Evolutionary conservation across 2,113 vertebrate species (phyloP).

Genomic region (Amia ocellicauda): DNA sequence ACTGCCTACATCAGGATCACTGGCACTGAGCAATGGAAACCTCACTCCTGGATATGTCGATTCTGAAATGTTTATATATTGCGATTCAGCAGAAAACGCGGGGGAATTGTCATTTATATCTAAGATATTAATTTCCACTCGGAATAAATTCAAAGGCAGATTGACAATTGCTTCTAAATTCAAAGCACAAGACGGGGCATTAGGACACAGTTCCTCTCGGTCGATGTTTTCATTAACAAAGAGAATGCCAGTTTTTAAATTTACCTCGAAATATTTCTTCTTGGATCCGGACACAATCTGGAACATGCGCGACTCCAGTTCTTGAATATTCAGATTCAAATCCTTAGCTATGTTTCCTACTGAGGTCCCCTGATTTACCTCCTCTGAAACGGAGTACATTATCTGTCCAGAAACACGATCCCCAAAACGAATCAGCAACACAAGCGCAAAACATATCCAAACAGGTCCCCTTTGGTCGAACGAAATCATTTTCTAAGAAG

Average conservation of each 20-base stretch:
- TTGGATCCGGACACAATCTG: constrained; percentile 39
- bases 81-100: constrained; percentile 39
- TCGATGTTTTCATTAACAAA: constrained; percentile 49
- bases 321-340: constrained; percentile 3
- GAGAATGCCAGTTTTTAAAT: constrained; percentile 45
- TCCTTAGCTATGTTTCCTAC: constrained; percentile 21
- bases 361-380: constrained; percentile 10
- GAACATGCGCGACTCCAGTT: constrained; percentile 31
- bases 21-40: constrained; percentile 43
- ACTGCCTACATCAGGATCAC: constrained; percentile 34
- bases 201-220: constrained; percentile 47
- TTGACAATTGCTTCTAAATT: constrained; percentile 51
- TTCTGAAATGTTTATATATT: constrained; percentile 37
- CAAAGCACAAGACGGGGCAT: constrained; percentile 36
- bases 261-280: constrained; percentile 35
- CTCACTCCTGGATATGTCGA: constrained; percentile 19
- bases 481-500: not conserved
- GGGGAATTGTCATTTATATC: constrained; percentile 60
- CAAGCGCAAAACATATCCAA: not conserved
- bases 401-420: constrained; percentile 11
- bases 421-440: not conserved
- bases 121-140: constrained; percentile 42
- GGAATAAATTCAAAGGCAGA: constrained; percentile 46
- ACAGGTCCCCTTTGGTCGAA: not conserved
- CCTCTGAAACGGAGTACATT: constrained; percentile 20